Evolutionary conservation across 2,113 vertebrate genomes (phyloP).

Genomic region (Percina caprodes): DNA sequence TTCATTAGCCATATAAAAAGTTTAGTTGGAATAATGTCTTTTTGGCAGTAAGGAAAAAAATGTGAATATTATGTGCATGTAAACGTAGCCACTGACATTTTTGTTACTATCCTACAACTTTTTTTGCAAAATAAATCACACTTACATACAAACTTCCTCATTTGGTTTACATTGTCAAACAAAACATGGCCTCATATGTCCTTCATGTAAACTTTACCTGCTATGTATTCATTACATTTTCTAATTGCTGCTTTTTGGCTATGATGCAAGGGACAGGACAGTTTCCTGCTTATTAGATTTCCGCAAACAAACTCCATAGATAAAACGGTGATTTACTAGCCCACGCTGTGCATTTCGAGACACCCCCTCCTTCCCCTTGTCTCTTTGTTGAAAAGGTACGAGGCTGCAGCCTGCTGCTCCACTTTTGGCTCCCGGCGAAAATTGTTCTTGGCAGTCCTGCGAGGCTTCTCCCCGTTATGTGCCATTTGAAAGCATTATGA

Average conservation of each 20-base stretch:
- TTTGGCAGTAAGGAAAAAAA: no score
- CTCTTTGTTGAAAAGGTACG: slow-evolving; percentile 69
- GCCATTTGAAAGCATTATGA: slow-evolving; percentile 83
- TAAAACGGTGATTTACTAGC: slow-evolving; percentile 46
- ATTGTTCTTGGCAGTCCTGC: slow-evolving; percentile 78
- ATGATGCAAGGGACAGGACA: neutral
- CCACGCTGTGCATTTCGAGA: slow-evolving; percentile 30
- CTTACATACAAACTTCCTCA: neutral
- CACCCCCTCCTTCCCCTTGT: slow-evolving; percentile 27
- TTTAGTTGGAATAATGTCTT: no score
- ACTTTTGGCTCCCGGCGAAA: slow-evolving; percentile 73
- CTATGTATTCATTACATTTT: neutral
- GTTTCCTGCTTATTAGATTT: slow-evolving; percentile 26
- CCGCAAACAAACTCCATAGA: slow-evolving; percentile 21
- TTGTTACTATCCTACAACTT: no score
- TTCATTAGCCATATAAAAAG: no score
- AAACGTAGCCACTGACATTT: neutral
- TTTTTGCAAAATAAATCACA: no score
- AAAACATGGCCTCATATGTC: neutral
- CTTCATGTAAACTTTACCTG: neutral
- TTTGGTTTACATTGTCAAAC: neutral
- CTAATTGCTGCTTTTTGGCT: slow-evolving; percentile 1
- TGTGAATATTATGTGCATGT: no score
- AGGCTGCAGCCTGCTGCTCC: slow-evolving; percentile 71
- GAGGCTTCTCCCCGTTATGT: slow-evolving; percentile 77